Evolutionary conservation across 2,888 invertebrate genomes (phyloP), one percentile per base, ranked within the genome.

Genomic region (Campaea margaritaria): DNA sequence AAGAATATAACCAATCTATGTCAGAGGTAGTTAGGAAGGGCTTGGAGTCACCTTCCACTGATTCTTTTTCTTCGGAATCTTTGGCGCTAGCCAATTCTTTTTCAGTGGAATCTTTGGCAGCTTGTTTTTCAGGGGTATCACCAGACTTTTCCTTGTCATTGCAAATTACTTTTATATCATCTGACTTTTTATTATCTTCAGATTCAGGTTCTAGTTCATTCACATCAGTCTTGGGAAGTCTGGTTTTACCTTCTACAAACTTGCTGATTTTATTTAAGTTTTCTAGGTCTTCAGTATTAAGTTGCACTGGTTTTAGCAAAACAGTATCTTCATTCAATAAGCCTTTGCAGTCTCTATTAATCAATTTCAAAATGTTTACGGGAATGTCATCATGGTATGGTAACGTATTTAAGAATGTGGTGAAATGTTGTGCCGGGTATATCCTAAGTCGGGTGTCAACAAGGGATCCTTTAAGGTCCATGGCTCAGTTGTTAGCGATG

Each of bases 371-470:
- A 62, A 95, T 87, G 79, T 93, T 93, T 62, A 81, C 68, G 12
- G 96, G 95, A 49, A 93, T 79, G 67, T 93, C 81, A 27, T 88
- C 82, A 50, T 83, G 72, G 59, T 87, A 75, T n/a, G 90, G 77
- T 53, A 95, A 75, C 38, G 88, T 86, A 65, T 90, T 86, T 13
- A 95, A 81, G 67, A 94, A 95, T 15, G 93, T 81, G 50, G 89
- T 71, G 13, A 96, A 80, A 60, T 93, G 88, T 45, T 93, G 76
- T 42, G 95, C 94, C 36, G 96, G 95, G 69, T 93, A 93, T 45
- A 97, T 90, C 73, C 89, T 94, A 34, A 97, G 79, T 16, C 93
- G 91, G 10, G 94, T 93, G 79, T 96, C 94, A 67, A 93, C 88
- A 56, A 96, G 94, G 58, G 94, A 93, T 54, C 93, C 93, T 75